phyloP scores from a whole-genome alignment of 2,888 invertebrate species.

The Trissonchulus sp. region DNA sequence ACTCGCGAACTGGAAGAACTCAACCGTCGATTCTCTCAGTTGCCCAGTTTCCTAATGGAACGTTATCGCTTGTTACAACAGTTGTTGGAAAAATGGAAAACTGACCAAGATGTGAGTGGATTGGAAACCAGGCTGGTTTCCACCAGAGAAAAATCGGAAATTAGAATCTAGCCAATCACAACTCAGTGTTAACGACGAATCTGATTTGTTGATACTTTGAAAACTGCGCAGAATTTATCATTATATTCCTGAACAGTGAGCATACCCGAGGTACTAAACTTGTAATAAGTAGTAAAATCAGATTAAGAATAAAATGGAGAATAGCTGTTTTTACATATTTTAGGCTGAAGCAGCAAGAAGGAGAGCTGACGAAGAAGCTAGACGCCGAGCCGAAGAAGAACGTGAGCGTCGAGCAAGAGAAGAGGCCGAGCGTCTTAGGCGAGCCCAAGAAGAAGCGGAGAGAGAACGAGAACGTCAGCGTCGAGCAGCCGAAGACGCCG shows the following conservation, averaged over 20 bases:
- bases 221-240: too few relatives aligned
- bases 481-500: not conserved
- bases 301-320: too few relatives aligned
- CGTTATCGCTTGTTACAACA: slow-evolving; percentile 21
- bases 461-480: not conserved
- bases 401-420: not conserved
- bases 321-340: too few relatives aligned
- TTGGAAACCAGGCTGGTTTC: too few relatives aligned
- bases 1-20: slow-evolving; percentile 71
- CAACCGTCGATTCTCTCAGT: slow-evolving; percentile 33
- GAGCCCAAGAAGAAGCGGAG: not conserved
- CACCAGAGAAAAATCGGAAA: too few relatives aligned
- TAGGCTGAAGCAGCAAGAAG: not conserved
- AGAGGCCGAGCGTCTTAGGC: not conserved
- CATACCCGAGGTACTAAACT: too few relatives aligned
- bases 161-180: too few relatives aligned
- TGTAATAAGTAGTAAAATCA: too few relatives aligned
- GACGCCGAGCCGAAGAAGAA: slow-evolving; percentile 5
- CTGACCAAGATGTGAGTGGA: not conserved
- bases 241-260: too few relatives aligned
- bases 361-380: slow-evolving; percentile 4
- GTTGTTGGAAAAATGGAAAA: slow-evolving; percentile 26
- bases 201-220: too few relatives aligned
- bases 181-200: too few relatives aligned
- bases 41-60: slow-evolving; percentile 28